Conservation (phyloP, 2,113 vertebrate genomes). For the Conger conger region DNA sequence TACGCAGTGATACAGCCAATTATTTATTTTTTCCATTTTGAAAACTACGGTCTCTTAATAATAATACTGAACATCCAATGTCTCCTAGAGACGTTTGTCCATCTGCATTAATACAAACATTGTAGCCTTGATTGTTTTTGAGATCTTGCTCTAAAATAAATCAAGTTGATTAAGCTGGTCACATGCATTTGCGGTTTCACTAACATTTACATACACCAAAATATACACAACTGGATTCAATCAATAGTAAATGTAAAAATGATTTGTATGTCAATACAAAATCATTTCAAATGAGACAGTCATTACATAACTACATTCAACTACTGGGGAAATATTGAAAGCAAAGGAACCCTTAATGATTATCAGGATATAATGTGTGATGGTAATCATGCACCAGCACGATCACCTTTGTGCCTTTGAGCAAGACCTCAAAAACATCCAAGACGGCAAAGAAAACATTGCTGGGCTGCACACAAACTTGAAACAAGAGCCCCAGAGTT, state of each 20-base stretch:
- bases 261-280: no score
- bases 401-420: no score
- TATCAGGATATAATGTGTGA: no score
- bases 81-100: neutral
- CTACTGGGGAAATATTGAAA: no score
- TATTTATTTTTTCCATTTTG: no score
- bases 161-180: neutral
- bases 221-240: neutral
- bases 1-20: no score
- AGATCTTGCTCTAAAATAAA: neutral
- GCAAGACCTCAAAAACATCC: no score
- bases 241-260: neutral
- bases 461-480: neutral
- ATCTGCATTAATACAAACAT: constrained; percentile 21
- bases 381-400: no score
- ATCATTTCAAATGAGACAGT: no score
- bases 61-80: neutral
- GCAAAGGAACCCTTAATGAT: no score
- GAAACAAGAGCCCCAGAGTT: neutral
- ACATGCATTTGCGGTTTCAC: neutral
- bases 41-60: neutral
- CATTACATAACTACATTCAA: no score
- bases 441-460: constrained; percentile 17
- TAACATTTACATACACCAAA: neutral
- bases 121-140: constrained; percentile 18